phyloP scores from a whole-genome alignment of 1,140 invertebrate species.

The Lepidurus packardi region DNA sequence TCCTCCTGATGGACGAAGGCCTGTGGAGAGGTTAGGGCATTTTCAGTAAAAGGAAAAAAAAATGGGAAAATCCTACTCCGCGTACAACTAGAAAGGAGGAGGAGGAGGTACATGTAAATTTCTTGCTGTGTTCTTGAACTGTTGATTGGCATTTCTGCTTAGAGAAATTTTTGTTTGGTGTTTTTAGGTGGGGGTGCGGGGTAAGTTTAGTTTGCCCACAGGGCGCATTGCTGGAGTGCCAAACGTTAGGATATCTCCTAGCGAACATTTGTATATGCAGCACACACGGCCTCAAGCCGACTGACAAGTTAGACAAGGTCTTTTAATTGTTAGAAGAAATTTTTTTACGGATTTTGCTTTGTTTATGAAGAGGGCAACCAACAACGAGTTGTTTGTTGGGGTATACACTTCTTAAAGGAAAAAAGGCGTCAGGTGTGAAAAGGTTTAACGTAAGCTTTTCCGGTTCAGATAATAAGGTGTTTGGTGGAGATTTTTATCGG shows the following conservation, averaged over 20 bases:
- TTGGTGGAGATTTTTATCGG: not conserved
- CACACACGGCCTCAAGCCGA: not conserved
- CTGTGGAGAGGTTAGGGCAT: not conserved
- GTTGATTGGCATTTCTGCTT: slow-evolving; percentile 10
- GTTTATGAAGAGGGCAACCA: not conserved
- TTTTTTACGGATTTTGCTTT: not conserved
- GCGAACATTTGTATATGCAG: not conserved
- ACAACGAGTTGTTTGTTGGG: not conserved
- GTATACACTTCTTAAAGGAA: not conserved
- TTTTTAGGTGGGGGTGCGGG: not conserved
- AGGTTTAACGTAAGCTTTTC: not conserved
- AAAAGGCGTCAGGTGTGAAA: slow-evolving; percentile 9
- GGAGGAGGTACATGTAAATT: not conserved
- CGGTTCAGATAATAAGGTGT: slow-evolving; percentile 4
- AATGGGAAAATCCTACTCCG: not conserved
- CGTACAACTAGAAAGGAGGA: not conserved
- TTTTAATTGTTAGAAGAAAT: not conserved
- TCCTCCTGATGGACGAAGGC: slow-evolving; percentile 9
- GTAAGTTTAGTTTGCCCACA: not conserved
- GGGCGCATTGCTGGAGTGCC: slow-evolving; percentile 11
- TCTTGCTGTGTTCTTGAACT: not conserved
- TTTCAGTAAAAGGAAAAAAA: not conserved
- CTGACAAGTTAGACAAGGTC: not conserved
- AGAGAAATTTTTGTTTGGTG: not conserved
- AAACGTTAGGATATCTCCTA: not conserved